Base-by-base conservation (phyloP, 1,140 invertebrate species). In the Drosophila nannoptera region DNA sequence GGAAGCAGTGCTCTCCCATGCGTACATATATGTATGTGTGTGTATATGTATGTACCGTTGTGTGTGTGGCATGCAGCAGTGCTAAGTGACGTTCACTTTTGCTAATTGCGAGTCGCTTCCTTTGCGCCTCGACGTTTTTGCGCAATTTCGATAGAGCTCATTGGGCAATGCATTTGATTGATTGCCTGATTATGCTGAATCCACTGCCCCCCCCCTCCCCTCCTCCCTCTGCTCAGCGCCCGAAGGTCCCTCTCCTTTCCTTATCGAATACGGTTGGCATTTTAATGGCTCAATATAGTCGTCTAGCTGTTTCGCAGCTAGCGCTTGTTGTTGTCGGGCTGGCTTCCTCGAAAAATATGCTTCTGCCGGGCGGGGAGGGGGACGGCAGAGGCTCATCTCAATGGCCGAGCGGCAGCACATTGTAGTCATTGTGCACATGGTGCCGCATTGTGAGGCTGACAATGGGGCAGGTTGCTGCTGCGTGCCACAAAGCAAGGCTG, bases 401-500 rank as follows among this genome's bases (percentile, higher is more conserved):
- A 59, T 35, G 45, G 56, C 56, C 40, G 12, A 29, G 54, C 8
- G 22, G 22, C 40, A 43, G 22, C 40, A 43, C 40, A 43, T 40
- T 40, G 40, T 59, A 11, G 33, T 68, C 46, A 40, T 35, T 50
- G 54, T 54, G 22, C 50, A 43, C 50, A 63, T 63, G 60, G 42
- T 60, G 50, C 36, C 46, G 70, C 70, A 75, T 82, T 83, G 78
- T 82, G 48, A 65, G n/a, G 60, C 66, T 64, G 68, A 82, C 78
- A 82, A 82, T 75, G 62, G 48, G n/a, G 54, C 62, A 59, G 46
- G 53, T 53, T 53, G 73, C 61, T 53, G 72, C 75, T 69, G 80
- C 80, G 75, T 83, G 78, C 80, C 80, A 69, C 62, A 84, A 68
- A 83, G 80, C 84, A 83, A 84, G 71, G 78, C 65, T 60, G 50